Percentiles rank a stretch among this genome's conserved stretches.
These are phyloP conservation scores for Perccottus glenii DNA, from an alignment of 2,113 vertebrate genomes.

Conservation along the genomic window DNA sequence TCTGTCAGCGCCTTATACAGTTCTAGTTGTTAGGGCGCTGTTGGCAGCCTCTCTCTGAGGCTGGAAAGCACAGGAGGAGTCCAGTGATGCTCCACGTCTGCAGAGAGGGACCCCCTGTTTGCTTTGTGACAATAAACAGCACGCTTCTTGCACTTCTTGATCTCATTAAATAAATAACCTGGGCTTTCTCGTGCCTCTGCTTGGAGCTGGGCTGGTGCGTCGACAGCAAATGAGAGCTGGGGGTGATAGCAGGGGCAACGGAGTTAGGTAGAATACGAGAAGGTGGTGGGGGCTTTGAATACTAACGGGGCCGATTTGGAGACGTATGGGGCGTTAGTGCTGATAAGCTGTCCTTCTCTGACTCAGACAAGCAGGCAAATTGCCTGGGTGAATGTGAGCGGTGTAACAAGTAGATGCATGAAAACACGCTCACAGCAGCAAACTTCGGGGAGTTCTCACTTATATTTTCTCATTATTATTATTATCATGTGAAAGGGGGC, in stretches of 20 bases:
- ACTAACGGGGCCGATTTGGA: conserved; percentile 57
- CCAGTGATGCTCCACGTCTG: conserved; percentile 13
- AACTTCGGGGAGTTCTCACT: conserved; percentile 39
- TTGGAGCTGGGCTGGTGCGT: conserved; percentile 8
- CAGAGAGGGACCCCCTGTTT: conserved; percentile 27
- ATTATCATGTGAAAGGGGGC: conserved; percentile 50
- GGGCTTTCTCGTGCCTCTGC: conserved; percentile 22
- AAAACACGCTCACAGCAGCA: conserved; percentile 15
- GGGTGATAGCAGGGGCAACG: conserved; percentile 14
- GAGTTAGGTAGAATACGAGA: conserved; percentile 32
- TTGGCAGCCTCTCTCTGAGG: conserved; percentile 16
- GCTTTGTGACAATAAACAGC: conserved; percentile 59
- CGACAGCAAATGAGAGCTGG: conserved; percentile 39
- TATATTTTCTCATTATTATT: conserved; percentile 56
- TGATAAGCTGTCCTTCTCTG: conserved; percentile 70
- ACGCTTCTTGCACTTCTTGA: conserved; percentile 45
- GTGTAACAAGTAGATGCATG: conserved; percentile 56
- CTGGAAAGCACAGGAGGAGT: conserved; percentile 27
- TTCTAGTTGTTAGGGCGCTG: conserved; percentile 30
- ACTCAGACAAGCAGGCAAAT: conserved; percentile 74
- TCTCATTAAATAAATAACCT: conserved; percentile 63
- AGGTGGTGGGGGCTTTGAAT: conserved; percentile 60
- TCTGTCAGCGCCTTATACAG: conserved; percentile 10
- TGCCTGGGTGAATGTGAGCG: conserved; percentile 72
- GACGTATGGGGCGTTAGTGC: conserved; percentile 56